A percentile compares a stretch with the other conserved stretches of the same genome.
phyloP scores from a whole-genome alignment of 23 tunicate genomes.

The Halocynthia roretzi region DNA sequence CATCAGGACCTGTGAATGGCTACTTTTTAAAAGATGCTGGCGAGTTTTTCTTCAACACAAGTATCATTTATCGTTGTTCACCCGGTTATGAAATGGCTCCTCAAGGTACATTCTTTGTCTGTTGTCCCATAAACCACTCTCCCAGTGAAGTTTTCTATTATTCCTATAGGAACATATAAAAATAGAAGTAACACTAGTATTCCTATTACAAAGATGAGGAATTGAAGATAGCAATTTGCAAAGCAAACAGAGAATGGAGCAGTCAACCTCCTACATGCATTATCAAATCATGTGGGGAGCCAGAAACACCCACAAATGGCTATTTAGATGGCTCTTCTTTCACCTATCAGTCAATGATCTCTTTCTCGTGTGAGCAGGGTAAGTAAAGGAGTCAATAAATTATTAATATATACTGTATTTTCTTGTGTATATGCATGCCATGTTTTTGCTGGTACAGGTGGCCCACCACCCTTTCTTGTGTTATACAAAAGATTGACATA shows the following conservation, averaged over 20 bases:
- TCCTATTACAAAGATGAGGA: background rate
- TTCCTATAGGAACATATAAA: too few relatives aligned
- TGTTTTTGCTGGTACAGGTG: too few relatives aligned
- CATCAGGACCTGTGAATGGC: background rate
- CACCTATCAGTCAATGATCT: conserved; percentile 3
- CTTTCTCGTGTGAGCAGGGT: conserved; percentile 9
- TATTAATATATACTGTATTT: too few relatives aligned
- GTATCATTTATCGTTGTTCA: background rate
- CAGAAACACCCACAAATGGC: background rate
- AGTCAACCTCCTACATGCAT: conserved; percentile 7
- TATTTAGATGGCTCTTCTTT: background rate
- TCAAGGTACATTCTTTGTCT: background rate
- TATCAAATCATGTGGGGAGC: conserved; percentile 9
- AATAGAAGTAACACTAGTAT: too few relatives aligned
- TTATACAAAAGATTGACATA: background rate
- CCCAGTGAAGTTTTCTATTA: too few relatives aligned
- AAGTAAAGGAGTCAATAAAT: background rate
- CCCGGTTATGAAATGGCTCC: conserved; percentile 13
- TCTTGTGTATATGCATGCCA: too few relatives aligned
- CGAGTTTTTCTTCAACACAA: conserved; percentile 9
- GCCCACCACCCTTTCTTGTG: too few relatives aligned
- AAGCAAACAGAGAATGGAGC: conserved; percentile 11
- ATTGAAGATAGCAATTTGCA: conserved; percentile 6
- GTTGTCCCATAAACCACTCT: too few relatives aligned
- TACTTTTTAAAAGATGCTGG: conserved; percentile 1